phyloP scores from a whole-genome alignment of 2,113 vertebrate genomes.

The Chaenogobius annularis region DNA sequence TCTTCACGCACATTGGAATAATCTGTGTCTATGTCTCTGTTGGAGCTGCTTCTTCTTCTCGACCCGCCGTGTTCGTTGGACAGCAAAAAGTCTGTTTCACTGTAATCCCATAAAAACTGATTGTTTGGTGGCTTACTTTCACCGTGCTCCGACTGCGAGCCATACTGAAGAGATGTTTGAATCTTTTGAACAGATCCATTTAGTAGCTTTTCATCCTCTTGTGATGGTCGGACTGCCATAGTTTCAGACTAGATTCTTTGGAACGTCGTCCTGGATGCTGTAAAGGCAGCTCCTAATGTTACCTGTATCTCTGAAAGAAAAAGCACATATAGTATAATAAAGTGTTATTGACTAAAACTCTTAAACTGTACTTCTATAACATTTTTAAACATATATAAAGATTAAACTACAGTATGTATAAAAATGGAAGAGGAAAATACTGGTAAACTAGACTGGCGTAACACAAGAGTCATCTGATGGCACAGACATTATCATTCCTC shows the following conservation, averaged over 20 bases:
- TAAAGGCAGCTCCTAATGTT: neutral
- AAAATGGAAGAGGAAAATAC: neutral
- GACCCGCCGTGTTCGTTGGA: conserved; percentile 35
- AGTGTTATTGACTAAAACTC: neutral
- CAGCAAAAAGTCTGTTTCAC: conserved; percentile 69
- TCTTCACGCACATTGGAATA: conserved; percentile 42
- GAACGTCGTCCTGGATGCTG: conserved; percentile 19
- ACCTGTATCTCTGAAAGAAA: neutral
- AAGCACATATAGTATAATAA: neutral
- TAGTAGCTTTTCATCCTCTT: conserved; percentile 13
- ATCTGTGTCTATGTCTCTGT: conserved; percentile 7
- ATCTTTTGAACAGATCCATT: conserved; percentile 11
- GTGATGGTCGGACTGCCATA: conserved; percentile 45
- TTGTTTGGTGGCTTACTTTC: conserved; percentile 2
- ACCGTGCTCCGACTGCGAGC: neutral
- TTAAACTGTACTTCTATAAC: neutral
- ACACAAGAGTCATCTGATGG: conserved; percentile 47
- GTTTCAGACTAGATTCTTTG: conserved; percentile 7
- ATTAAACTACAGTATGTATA: neutral
- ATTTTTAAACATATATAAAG: neutral
- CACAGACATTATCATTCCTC: conserved; percentile 58
- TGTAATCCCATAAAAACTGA: conserved; percentile 34
- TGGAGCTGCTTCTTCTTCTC: conserved; percentile 2
- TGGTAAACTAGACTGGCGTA: neutral
- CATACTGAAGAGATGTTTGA: neutral